Conservation (phyloP, 1,140 invertebrate genomes). For the Eufriesea mexicana region DNA sequence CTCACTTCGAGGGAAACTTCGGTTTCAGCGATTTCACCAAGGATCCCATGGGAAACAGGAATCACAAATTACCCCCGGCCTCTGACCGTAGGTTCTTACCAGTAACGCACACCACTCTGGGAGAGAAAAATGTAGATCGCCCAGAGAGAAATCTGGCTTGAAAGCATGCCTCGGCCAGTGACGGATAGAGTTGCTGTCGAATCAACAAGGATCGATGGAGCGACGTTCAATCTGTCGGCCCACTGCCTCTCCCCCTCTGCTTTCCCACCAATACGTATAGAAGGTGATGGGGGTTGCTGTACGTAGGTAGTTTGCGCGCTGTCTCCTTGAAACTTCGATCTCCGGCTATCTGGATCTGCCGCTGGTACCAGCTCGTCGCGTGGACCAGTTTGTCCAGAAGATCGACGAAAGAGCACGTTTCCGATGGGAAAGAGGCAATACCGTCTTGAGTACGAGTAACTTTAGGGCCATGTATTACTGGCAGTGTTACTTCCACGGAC, state of each 20-base stretch:
- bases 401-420: conserved; percentile 21
- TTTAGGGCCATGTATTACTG: conserved; percentile 3
- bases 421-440: conserved; percentile 33
- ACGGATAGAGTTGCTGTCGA: conserved; percentile 57
- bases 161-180: conserved; percentile 13
- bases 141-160: conserved; percentile 30
- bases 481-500: too few species aligned
- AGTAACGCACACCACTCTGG: background rate
- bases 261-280: conserved; percentile 32
- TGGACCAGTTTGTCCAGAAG: conserved; percentile 21
- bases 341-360: conserved; percentile 33
- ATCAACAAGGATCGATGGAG: conserved; percentile 61
- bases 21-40: too few species aligned
- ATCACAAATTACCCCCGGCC: too few species aligned
- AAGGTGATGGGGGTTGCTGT: background rate
- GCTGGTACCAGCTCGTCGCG: background rate
- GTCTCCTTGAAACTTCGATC: conserved; percentile 50
- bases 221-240: conserved; percentile 59
- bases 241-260: conserved; percentile 22
- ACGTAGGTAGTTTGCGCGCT: conserved; percentile 24
- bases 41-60: too few species aligned
- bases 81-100: background rate
- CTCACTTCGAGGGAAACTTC: too few species aligned
- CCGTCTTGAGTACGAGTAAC: background rate
- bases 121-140: background rate